phyloP scores from a whole-genome alignment of 2,797 vertebrate genomes.

The Phrynocephalus vlangalii region DNA sequence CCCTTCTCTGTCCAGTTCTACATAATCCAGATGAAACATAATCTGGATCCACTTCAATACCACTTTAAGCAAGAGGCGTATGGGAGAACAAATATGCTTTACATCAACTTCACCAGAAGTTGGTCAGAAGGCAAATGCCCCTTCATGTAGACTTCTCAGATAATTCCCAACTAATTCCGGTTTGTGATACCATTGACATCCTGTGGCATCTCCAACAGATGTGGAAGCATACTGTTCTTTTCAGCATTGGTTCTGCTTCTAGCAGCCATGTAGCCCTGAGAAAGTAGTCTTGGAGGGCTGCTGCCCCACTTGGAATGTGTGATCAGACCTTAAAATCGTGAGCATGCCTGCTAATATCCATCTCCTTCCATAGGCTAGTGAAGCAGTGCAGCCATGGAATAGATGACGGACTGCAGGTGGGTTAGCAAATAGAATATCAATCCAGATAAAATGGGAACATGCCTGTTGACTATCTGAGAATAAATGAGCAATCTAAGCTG shows the following conservation, averaged over 20 bases:
- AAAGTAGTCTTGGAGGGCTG: neutral
- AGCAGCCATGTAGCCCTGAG: neutral
- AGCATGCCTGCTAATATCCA: neutral
- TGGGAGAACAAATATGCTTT: no score
- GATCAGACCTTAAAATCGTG: neutral
- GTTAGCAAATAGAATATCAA: neutral
- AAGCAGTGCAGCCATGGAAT: neutral
- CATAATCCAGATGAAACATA: neutral
- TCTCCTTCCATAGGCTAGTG: neutral
- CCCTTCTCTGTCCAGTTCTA: neutral
- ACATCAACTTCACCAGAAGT: neutral
- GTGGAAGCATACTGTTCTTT: neutral
- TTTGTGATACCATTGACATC: neutral
- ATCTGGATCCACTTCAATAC: neutral
- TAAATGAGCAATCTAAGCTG: neutral
- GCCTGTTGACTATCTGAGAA: neutral
- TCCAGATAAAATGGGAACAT: neutral
- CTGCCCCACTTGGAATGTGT: no score
- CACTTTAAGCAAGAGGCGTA: no score
- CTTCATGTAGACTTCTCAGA: neutral
- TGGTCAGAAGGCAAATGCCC: no score
- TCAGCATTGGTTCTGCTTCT: neutral
- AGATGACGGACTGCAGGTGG: neutral
- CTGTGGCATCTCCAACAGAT: neutral
- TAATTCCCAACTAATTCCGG: neutral